phyloP scores from a whole-genome alignment of 2,113 vertebrate genomes.

The Turdus rufiventris region DNA sequence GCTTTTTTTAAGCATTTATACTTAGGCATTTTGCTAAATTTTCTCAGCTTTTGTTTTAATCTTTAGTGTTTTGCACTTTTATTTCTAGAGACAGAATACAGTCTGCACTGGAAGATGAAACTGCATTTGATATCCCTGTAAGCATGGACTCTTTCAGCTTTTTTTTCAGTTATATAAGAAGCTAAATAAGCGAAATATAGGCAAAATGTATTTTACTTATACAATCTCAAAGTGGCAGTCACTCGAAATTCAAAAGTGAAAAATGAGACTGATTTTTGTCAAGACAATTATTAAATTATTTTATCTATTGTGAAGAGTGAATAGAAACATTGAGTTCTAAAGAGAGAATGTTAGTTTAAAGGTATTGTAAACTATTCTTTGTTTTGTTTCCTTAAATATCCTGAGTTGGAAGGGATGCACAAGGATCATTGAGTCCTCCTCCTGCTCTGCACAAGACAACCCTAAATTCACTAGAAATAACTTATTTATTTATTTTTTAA shows the following conservation, averaged over 20 bases:
- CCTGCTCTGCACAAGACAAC: not conserved
- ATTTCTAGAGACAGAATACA: conserved; percentile 88
- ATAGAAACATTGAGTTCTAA: not conserved
- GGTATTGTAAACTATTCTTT: not conserved
- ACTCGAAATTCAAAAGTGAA: not conserved
- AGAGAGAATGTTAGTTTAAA: not conserved
- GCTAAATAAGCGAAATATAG: not conserved
- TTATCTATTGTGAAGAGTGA: not conserved
- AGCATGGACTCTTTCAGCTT: conserved; percentile 44
- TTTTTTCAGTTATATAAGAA: not conserved
- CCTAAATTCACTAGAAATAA: not conserved
- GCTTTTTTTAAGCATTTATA: not conserved
- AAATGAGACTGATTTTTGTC: not conserved
- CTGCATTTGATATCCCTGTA: conserved; percentile 84
- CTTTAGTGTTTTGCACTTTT: not conserved
- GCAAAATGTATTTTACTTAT: not conserved
- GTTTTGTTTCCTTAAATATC: not conserved
- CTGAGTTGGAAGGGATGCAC: not conserved
- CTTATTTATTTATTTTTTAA: not conserved
- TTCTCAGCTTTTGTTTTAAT: not conserved
- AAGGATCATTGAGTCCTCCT: not conserved
- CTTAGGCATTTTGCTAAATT: not conserved
- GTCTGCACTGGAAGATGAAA: conserved; percentile 85
- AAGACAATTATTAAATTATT: not conserved
- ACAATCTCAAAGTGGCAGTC: not conserved